Evolutionary conservation across 2,888 invertebrate species (phyloP), one percentile per base, ranked within the genome.

Genomic region (Drosophila nr. fundita): DNA sequence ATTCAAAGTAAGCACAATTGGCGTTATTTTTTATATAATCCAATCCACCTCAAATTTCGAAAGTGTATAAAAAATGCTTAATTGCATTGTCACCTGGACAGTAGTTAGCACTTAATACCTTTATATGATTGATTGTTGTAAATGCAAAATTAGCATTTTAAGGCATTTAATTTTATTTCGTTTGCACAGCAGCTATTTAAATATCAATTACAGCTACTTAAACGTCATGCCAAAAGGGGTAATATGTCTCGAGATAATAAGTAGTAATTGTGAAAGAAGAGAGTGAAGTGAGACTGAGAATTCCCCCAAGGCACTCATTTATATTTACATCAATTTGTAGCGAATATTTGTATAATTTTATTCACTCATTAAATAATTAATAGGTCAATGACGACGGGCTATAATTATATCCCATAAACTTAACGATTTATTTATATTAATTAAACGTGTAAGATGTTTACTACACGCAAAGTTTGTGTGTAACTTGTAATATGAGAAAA

Each of bases 131-230:
- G 21, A 49, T 24, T 42, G 8, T 36, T 38, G 15, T n/a, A 32
- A 53, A 15, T n/a, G 21, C 13, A 5, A 50, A 18, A 59, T 62
- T 59, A 42, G 40, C n/a, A 11, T 24, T n/a, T 2, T 21, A 6
- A 34, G n/a, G n/a, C 24, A 21, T 53, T 58, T 54, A 21, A 42
- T 49, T 71, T 45, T 8, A 54, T 40, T 62, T 70, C 24, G n/a
- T 49, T 69, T 27, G 0, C n/a, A 34, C 8, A n/a, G 10, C 38
- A 50, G 27, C 34, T 21, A 36, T 52, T 73, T 34, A n/a, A 68
- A 59, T 63, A 50, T 63, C 32, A 54, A 50, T 74, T 53, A 57
- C 21, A 53, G n/a, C 29, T 67, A 55, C 10, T 10, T 29, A n/a
- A 29, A 24, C 7, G 38, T 49, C 10, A 34, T n/a, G 27, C 13